Evolutionary conservation across 2,797 vertebrate genomes (phyloP).

Genomic region (Balearica regulorum): DNA sequence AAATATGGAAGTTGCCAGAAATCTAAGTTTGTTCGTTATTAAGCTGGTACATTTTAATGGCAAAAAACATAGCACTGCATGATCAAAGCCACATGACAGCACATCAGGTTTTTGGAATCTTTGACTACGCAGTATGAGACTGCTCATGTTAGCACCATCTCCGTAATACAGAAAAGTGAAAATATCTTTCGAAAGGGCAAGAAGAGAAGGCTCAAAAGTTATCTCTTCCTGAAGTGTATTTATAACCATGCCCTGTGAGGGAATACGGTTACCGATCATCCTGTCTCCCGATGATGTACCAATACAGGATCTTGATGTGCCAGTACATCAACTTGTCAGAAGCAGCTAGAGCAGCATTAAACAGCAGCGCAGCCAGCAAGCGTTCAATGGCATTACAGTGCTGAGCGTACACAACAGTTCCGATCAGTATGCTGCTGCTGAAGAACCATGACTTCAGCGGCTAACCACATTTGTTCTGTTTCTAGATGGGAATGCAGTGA

Average conservation of each 20-base stretch:
- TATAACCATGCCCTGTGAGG: background rate
- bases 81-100: background rate
- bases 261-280: background rate
- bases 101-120: background rate
- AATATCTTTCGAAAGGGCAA: background rate
- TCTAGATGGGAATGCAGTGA: background rate
- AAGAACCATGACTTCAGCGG: background rate
- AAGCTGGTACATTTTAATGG: background rate
- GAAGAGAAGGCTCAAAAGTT: background rate
- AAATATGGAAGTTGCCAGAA: background rate
- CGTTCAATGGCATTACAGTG: background rate
- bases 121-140: background rate
- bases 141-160: background rate
- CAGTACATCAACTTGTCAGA: background rate
- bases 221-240: background rate
- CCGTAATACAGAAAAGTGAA: background rate
- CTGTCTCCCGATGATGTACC: background rate
- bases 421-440: background rate
- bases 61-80: background rate
- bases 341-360: background rate
- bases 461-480: background rate
- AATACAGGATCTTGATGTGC: background rate
- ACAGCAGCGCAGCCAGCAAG: background rate
- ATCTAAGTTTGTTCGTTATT: background rate
- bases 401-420: accelerated